These are phyloP conservation scores for Chlamydotis undulata DNA, from an alignment of 2,113 vertebrate genomes.

Conservation along the genomic window DNA sequence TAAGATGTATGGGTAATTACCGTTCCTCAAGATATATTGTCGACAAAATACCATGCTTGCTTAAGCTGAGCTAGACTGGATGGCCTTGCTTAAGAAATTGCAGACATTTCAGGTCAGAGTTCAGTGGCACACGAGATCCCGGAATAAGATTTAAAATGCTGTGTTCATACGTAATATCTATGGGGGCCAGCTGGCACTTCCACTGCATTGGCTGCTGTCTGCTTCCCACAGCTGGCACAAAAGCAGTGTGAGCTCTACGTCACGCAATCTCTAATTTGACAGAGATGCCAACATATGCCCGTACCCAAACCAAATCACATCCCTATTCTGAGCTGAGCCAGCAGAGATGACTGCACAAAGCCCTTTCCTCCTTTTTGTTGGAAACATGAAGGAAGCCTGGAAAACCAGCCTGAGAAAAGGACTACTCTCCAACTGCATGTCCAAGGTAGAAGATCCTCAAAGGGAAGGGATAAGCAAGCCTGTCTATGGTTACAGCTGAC, in stretches of 20 bases:
- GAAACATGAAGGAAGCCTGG: background rate
- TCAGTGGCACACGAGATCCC: background rate
- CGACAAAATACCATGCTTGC: background rate
- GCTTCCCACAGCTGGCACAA: background rate
- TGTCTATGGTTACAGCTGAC: background rate
- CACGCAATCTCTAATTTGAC: background rate
- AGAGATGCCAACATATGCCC: background rate
- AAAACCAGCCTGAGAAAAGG: background rate
- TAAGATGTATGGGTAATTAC: background rate
- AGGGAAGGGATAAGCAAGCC: background rate
- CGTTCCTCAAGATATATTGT: background rate
- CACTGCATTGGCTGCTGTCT: background rate
- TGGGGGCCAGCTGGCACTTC: background rate
- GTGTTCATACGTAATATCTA: background rate
- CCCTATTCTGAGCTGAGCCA: background rate
- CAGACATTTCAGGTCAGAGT: background rate
- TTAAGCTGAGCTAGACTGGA: background rate
- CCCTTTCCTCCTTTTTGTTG: background rate
- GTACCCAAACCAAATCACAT: background rate
- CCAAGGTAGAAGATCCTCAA: fast-evolving
- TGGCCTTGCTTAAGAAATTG: background rate
- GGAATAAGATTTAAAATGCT: background rate
- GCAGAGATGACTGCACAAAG: background rate
- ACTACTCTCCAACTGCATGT: background rate
- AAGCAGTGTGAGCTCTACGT: background rate